A percentile compares a stretch with the other conserved stretches of the same genome.
These are phyloP conservation scores for Chiropotes sagulatus DNA, from an alignment of 2,797 vertebrate species.

Conservation along the genomic window DNA sequence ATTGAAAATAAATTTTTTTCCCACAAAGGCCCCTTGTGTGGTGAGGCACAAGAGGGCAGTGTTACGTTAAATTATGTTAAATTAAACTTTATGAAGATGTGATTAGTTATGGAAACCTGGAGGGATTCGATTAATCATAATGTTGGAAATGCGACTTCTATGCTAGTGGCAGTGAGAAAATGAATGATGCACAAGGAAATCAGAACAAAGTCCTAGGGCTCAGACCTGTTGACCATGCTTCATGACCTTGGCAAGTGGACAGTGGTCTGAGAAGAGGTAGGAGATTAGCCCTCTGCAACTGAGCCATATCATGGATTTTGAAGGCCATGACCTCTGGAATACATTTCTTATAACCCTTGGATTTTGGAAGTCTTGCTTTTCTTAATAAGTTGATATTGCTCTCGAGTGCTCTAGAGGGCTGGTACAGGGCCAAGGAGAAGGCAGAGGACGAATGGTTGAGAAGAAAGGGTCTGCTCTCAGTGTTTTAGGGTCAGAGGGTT, in stretches of 20 bases:
- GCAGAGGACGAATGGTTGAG: background rate
- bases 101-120: constrained; percentile 61
- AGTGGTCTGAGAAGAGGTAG: background rate
- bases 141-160: background rate
- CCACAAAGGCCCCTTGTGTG: constrained; percentile 70
- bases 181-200: background rate
- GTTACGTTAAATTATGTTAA: constrained; percentile 84
- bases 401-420: background rate
- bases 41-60: constrained; percentile 88
- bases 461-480: background rate
- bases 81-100: constrained; percentile 71
- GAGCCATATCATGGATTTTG: background rate
- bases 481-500: background rate
- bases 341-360: background rate
- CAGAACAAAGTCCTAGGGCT: background rate
- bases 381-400: background rate
- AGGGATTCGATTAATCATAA: constrained; percentile 37
- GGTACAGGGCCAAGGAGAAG: background rate
- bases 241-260: background rate
- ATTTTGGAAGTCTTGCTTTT: background rate
- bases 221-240: background rate
- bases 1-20: constrained; percentile 27
- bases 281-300: background rate
- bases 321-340: background rate
- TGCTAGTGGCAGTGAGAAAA: rapidly evolving